Base-by-base conservation (phyloP, 2,797 vertebrate species). In the Platalea minor region DNA sequence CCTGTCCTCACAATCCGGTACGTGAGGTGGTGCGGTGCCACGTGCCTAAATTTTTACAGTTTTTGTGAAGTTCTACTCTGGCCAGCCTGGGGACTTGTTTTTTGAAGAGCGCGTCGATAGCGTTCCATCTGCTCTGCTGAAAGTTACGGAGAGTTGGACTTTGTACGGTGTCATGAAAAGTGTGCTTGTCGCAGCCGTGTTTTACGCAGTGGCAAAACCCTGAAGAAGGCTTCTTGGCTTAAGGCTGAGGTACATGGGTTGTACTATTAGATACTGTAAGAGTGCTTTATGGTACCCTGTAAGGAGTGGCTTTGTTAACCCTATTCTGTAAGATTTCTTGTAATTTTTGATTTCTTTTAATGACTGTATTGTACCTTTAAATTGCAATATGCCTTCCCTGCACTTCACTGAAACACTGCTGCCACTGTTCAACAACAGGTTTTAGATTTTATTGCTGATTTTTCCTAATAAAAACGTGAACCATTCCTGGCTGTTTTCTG, bases 391-490 rank as follows among this genome's bases (percentile, higher is more conserved):
- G 81, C 60, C 76, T 83, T 50, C 76, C 23, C 1, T 17, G 43
- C 54, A 8, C 87, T 72, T 87, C 54, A 18, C 60, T 24, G 63
- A 46, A 81, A 17, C 8, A 1, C 65, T 67, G 63, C 72, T 91
- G 69, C 35, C 46, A 2, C 75, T 88, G 60, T n/a, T 80, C 31
- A 61, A 77, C 70, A 77, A 20, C 9, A 39, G 14, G 28, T 8
- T 83, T 89, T 54, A 41, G n/a, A 17, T 63, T 61, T 80, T 45
- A 31, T 37, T 86, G 63, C 35, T 67, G 67, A 15, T 82, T 67
- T 41, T 87, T 83, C 60, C 57, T 45, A 96, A 91, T 96, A 92
- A 97, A 96, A 64, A n/a, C 7, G 9, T 37, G 37, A 65, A n/a
- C 74, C 3, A 4, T 37, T 88, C 64, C 41, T 48, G 69, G 29